phyloP scores from a whole-genome alignment of 2,797 vertebrate species.

The Sparus aurata region DNA sequence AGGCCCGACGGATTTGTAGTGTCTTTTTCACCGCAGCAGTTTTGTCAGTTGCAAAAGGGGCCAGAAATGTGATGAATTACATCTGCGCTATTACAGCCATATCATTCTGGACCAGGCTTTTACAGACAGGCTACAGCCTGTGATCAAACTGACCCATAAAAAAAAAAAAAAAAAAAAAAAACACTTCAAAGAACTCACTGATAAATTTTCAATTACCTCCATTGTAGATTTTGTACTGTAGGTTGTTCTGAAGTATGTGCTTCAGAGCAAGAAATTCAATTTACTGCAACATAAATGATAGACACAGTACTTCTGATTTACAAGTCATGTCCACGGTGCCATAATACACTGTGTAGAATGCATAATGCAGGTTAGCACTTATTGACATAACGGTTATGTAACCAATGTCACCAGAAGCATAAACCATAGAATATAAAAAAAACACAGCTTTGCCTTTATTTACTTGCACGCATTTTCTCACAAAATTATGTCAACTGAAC shows the following conservation, averaged over 20 bases:
- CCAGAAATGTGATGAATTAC: conserved; percentile 81
- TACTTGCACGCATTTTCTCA: conserved; percentile 2
- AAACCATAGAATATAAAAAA: not conserved
- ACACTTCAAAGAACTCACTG: conserved; percentile 75
- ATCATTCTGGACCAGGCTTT: conserved; percentile 71
- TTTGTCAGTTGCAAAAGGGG: conserved; percentile 66
- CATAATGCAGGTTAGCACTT: conserved; percentile 33
- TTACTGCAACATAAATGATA: conserved; percentile 58
- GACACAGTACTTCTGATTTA: conserved; percentile 46
- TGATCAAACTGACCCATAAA: conserved; percentile 71
- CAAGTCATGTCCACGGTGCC: conserved; percentile 39
- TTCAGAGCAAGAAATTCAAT: conserved; percentile 58
- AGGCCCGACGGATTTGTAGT: conserved; percentile 66
- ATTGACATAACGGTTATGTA: conserved; percentile 43
- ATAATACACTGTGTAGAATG: conserved; percentile 27
- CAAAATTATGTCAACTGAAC: conserved; percentile 12
- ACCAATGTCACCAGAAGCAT: conserved; percentile 6
- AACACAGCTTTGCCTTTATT: not conserved
- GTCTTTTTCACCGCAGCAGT: conserved; percentile 75
- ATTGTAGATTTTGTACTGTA: conserved; percentile 63
- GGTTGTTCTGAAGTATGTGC: conserved; percentile 59
- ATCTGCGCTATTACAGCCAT: conserved; percentile 73
- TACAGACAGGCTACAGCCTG: conserved; percentile 58
- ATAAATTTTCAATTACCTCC: conserved; percentile 78
- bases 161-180: conserved; percentile 67